Evolutionary conservation across 2,888 invertebrate species (phyloP).

Genomic region (Catocala nupta): DNA sequence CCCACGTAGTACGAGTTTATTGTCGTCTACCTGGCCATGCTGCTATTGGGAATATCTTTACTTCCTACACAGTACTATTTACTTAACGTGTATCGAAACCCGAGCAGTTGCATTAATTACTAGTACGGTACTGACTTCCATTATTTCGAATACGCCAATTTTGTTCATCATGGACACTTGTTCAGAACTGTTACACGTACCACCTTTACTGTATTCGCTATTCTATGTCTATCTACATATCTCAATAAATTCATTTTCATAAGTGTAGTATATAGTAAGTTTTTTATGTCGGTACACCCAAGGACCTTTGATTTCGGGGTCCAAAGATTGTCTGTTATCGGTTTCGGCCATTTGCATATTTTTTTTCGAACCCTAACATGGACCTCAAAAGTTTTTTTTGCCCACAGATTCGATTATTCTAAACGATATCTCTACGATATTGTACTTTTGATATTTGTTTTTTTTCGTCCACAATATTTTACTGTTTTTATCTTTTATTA

Average conservation of each 20-base stretch:
- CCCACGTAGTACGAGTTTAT: no score
- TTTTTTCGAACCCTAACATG: slow-evolving; percentile 43
- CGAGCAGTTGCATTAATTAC: no score
- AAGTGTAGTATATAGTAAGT: slow-evolving; percentile 37
- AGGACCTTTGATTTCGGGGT: slow-evolving; percentile 54
- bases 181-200: no score
- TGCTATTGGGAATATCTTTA: no score
- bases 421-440: slow-evolving; percentile 64
- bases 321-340: slow-evolving; percentile 60
- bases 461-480: slow-evolving; percentile 62
- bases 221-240: slow-evolving; percentile 18
- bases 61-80: no score
- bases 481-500: slow-evolving; percentile 65
- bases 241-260: slow-evolving; percentile 41
- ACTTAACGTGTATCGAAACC: no score
- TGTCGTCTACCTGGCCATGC: no score
- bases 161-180: no score
- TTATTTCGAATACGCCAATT: no score
- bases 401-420: slow-evolving; percentile 69
- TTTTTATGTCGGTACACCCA: slow-evolving; percentile 43
- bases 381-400: slow-evolving; percentile 55
- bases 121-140: no score
- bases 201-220: background rate
- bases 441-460: slow-evolving; percentile 69
- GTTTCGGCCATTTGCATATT: slow-evolving; percentile 67